Conservation (phyloP, 2,888 invertebrate species). For the Nudaria mundana region DNA sequence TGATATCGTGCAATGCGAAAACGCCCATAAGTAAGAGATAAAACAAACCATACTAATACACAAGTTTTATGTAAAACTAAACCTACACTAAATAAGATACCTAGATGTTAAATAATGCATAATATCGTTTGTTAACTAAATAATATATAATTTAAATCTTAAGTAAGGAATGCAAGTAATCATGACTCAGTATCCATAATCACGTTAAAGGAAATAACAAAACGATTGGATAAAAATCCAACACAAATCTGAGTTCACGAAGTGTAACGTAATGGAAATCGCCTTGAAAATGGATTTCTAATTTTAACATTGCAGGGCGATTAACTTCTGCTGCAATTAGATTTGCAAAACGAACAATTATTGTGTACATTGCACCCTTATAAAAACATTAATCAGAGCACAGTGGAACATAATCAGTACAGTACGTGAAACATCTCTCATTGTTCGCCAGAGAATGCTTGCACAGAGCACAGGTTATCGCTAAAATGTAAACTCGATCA, state of each 20-base stretch:
- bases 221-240: constrained; percentile 59
- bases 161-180: constrained; percentile 19
- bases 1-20: too few relatives aligned
- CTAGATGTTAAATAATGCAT: constrained; percentile 1
- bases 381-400: constrained; percentile 41
- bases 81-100: neutral
- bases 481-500: constrained; percentile 61
- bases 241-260: constrained; percentile 55
- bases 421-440: constrained; percentile 47
- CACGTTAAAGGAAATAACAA: constrained; percentile 53
- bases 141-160: too few relatives aligned
- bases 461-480: constrained; percentile 47
- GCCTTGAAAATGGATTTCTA: constrained; percentile 69
- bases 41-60: too few relatives aligned
- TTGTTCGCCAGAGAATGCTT: constrained; percentile 45
- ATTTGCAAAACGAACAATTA: constrained; percentile 30
- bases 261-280: constrained; percentile 53
- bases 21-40: too few relatives aligned
- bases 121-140: constrained; percentile 6
- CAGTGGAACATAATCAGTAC: constrained; percentile 34
- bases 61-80: too few relatives aligned
- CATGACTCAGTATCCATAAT: constrained; percentile 32
- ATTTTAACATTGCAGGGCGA: constrained; percentile 57
- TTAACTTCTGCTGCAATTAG: constrained; percentile 49
- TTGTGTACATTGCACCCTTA: constrained; percentile 44